Evolutionary conservation across 2,888 invertebrate genomes (phyloP), one percentile per base, ranked within the genome.

Genomic region (Hyposoter dolosus): DNA sequence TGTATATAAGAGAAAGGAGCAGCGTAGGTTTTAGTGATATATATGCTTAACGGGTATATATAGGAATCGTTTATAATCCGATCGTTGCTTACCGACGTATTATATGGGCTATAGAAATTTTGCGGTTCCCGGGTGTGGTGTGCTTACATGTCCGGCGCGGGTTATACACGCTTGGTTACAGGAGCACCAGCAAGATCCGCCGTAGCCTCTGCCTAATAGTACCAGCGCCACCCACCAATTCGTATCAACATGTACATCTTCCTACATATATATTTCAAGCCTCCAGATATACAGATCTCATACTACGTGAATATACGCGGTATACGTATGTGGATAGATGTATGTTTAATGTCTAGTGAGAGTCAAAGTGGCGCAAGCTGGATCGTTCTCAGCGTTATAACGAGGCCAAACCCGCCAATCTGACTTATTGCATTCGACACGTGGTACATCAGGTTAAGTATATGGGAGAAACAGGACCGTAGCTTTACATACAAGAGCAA

Each of bases 61-160:
- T 19, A 32, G 17, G 23, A 23, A 76, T 43, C 60, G 82, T 82
- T 75, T 72, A 85, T 88, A 87, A 88, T 87, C 88, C 87, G 85
- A 87, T 84, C 85, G 89, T 86, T 88, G 88, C 88, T 87, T 88
- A 85, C 84, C 69, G 72, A 87, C 79, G 88, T 83, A 88, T 87
- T 88, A 88, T 89, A 88, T 84, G 60, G 88, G 74, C 89, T 90
- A 89, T 90, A 92, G 92, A 91, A 92, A 92, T 91, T 89, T 89
- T 88, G 90, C 87, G 91, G 90, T 89, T 88, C 82, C 90, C 85
- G 90, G 91, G 92, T 92, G 92, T 92, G 91, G 92, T 89, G 89
- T 90, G 91, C 89, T 90, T 89, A 86, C 91, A 90, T 91, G 91
- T 90, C 89, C 88, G 88, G 87, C 83, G 82, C 90, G 89, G 88